A percentile compares a stretch with the other conserved stretches of the same genome.
These are phyloP conservation scores for Brachionus manjavacas DNA, from an alignment of 1,140 invertebrate genomes.

Conservation along the genomic window DNA sequence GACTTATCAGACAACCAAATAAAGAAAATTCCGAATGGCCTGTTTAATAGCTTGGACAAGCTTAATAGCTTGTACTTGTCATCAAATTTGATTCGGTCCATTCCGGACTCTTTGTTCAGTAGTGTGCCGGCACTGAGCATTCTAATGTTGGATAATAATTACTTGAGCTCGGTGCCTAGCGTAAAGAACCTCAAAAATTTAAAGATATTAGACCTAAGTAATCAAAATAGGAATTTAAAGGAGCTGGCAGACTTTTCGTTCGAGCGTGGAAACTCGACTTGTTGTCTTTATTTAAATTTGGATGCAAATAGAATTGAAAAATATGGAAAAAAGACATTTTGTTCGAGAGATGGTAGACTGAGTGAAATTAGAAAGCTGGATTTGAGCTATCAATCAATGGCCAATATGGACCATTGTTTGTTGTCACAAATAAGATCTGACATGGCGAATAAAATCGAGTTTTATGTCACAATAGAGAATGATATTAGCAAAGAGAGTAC, in stretches of 20 bases:
- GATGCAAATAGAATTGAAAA: background rate
- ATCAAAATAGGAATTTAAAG: constrained; percentile 15
- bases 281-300: constrained; percentile 1
- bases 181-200: background rate
- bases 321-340: constrained; percentile 22
- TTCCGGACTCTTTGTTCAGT: background rate
- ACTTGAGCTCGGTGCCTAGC: background rate
- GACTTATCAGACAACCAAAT: constrained; percentile 22
- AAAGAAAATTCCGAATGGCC: background rate
- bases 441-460: background rate
- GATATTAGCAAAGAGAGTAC: background rate
- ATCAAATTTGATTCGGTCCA: background rate
- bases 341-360: background rate
- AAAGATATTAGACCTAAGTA: background rate
- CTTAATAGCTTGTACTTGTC: background rate
- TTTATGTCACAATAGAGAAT: background rate
- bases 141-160: background rate
- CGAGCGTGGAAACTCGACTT: background rate
- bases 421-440: constrained; percentile 8
- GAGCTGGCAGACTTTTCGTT: background rate
- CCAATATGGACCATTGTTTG: background rate
- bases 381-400: background rate
- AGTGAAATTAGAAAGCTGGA: constrained; percentile 33
- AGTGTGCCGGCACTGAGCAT: background rate
- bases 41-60: background rate